A percentile compares a stretch with the other conserved stretches of the same genome.
Conservation (phyloP, 1,140 invertebrate genomes). For the Drosophila sechellia region DNA sequence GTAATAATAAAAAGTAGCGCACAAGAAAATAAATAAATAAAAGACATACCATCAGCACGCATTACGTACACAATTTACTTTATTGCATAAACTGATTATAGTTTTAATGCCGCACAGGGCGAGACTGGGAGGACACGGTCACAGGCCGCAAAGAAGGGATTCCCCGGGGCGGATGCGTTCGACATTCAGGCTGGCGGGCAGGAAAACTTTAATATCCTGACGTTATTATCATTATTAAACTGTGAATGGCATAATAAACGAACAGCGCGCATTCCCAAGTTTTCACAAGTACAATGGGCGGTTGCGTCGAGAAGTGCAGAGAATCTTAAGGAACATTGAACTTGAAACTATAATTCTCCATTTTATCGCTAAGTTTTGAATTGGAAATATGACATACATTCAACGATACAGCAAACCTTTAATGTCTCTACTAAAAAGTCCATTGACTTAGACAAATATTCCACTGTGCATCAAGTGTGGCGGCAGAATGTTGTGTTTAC, state of each 20-base stretch:
- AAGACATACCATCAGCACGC: conserved; percentile 75
- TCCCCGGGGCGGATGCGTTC: conserved; percentile 23
- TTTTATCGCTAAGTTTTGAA: too few relatives aligned
- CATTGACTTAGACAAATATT: neutral
- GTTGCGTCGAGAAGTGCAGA: neutral
- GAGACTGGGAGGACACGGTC: conserved; percentile 2
- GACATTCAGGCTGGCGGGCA: conserved; percentile 54
- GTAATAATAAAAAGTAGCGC: conserved; percentile 77
- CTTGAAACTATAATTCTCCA: too few relatives aligned
- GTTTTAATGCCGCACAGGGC: conserved; percentile 71
- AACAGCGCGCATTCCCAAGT: conserved; percentile 41
- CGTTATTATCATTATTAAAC: conserved; percentile 83
- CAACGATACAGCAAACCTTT: too few relatives aligned
- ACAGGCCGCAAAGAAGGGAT: conserved; percentile 7
- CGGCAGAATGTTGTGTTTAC: conserved; percentile 70
- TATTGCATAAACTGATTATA: conserved; percentile 83
- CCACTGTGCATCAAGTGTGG: conserved; percentile 34
- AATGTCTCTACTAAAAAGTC: neutral
- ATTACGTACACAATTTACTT: conserved; percentile 83
- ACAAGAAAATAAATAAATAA: conserved; percentile 80
- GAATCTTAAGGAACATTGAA: neutral
- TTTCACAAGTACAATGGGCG: conserved; percentile 45
- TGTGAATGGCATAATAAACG: conserved; percentile 82
- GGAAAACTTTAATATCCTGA: conserved; percentile 82
- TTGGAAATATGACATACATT: too few relatives aligned